Evolutionary conservation across 2,797 vertebrate genomes (phyloP), one percentile per base, ranked within the genome.

Genomic region (Sandelia bainsii): DNA sequence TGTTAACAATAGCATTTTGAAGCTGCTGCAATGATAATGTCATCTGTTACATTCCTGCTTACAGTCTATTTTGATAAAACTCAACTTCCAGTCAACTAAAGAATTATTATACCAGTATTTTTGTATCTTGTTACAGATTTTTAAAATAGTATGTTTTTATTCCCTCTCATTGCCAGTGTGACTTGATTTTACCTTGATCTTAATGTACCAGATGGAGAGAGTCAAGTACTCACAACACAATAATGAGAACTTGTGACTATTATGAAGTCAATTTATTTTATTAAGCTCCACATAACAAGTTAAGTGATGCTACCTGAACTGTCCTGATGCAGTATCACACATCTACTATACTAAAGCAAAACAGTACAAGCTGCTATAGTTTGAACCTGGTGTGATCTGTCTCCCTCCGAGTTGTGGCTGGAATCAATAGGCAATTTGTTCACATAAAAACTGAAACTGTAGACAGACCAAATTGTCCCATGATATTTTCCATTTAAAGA

Each of bases 391-490:
- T 46, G 48, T 8, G 69, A 77, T 77, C 63, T 16, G 11, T 50
- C 44, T 52, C 45, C 16, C 20, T 67, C 44, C 2, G 70, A 63
- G 70, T 20, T 3, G 22, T 46, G 46, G 29, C 61, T 20, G 42
- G 40, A 79, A 87, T 90, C 86, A 72, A 85, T 87, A 77, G 6
- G 20, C 68, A 75, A 80, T 87, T 86, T 82, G 60, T 72, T 73
- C 68, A 48, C 22, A 54, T 32, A 60, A 77, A 84, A 77, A 49
- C 14, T 39, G 22, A 74, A 79, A 76, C 45, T 71, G 8, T 77
- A 66, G 34, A 19, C 2, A 0, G 54, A 1, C 17, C 52, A 50
- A 84, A 71, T 71, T 61, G 45, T 58, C 63, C 10, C 12, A 8
- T 25, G 22, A 77, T 79, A 67, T 75, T 72, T 78, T 27, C 51